A percentile compares a stretch with the other conserved stretches of the same genome.
phyloP scores from a whole-genome alignment of 1,140 invertebrate species.

The Papilio glaucus region DNA sequence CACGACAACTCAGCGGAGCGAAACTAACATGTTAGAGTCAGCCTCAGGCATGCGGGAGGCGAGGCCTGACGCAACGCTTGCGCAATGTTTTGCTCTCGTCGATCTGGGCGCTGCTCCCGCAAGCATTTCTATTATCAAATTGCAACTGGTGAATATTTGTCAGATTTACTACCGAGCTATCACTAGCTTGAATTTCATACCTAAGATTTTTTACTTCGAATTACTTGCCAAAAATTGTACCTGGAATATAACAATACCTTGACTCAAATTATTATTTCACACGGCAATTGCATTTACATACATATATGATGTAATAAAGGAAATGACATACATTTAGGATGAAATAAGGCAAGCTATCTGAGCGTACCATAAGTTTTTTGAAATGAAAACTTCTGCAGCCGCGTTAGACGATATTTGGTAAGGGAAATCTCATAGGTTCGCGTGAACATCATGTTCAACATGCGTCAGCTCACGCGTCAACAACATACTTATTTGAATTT shows the following conservation, averaged over 20 bases:
- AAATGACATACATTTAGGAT: not conserved
- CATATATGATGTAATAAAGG: not conserved
- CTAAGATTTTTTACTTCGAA: too few relatives aligned
- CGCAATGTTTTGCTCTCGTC: conserved; percentile 10
- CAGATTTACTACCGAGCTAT: not conserved
- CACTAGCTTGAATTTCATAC: not conserved
- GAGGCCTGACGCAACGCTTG: conserved; percentile 6
- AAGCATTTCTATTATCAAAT: not conserved
- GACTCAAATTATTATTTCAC: too few relatives aligned
- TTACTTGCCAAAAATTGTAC: not conserved
- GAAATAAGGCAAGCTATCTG: not conserved
- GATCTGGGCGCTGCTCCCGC: not conserved
- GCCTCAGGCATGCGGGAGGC: not conserved
- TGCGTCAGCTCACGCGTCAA: too few relatives aligned
- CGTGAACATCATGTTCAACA: too few relatives aligned
- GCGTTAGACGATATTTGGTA: too few relatives aligned
- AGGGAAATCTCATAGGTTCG: too few relatives aligned
- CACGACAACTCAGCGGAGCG: not conserved
- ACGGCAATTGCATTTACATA: not conserved
- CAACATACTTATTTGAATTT: too few relatives aligned
- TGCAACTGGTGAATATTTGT: not conserved
- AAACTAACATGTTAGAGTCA: conserved; percentile 12
- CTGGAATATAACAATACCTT: too few relatives aligned
- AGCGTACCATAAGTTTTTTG: too few relatives aligned
- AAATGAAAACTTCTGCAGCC: too few relatives aligned